phyloP scores from a whole-genome alignment of 2,888 invertebrate genomes.

The Slavum lentiscoides region DNA sequence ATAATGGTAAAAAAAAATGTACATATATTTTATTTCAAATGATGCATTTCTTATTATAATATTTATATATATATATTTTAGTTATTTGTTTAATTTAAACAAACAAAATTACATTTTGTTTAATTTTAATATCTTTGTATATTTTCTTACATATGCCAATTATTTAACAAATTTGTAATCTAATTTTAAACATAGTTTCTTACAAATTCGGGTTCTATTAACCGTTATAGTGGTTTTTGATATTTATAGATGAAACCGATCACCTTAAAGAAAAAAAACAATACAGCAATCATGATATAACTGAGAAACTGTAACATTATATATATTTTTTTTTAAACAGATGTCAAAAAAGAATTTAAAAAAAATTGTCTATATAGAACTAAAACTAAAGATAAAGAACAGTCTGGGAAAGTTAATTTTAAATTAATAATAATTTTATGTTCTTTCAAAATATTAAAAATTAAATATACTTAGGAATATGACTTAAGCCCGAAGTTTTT shows the following conservation, averaged over 20 bases:
- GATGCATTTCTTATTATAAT: constrained; percentile 19
- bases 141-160: constrained; percentile 41
- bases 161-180: constrained; percentile 39
- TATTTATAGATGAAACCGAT: constrained; percentile 50
- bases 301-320: constrained; percentile 35
- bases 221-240: constrained; percentile 32
- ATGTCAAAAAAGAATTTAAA: constrained; percentile 41
- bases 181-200: constrained; percentile 27
- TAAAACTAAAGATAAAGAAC: constrained; percentile 51
- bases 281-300: constrained; percentile 30
- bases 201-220: constrained; percentile 40
- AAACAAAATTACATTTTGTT: constrained; percentile 45
- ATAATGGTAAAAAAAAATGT: constrained; percentile 49
- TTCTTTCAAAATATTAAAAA: constrained; percentile 48
- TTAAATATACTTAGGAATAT: constrained; percentile 52
- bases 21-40: constrained; percentile 45
- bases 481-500: constrained; percentile 42
- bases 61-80: constrained; percentile 20
- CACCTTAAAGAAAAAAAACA: constrained; percentile 41
- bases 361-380: constrained; percentile 48
- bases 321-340: constrained; percentile 32
- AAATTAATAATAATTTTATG: constrained; percentile 49
- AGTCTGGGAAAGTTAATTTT: constrained; percentile 50
- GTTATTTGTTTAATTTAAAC: constrained; percentile 49
- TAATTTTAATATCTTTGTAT: constrained; percentile 36